phyloP scores from a whole-genome alignment of 2,113 vertebrate genomes.

The Hoplias malabaricus region DNA sequence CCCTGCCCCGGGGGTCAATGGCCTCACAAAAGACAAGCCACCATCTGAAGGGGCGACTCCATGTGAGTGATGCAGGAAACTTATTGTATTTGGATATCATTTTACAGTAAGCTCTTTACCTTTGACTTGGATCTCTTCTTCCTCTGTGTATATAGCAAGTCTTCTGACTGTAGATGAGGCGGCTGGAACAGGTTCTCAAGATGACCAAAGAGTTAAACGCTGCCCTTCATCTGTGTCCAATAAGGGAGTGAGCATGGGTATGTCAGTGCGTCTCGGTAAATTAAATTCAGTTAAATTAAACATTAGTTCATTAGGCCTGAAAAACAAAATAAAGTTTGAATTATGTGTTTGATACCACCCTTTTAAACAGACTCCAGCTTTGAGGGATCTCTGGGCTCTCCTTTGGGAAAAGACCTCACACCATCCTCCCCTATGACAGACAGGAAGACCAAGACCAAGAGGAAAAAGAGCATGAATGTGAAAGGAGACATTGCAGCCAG shows the following conservation, averaged over 20 bases:
- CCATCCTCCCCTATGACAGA: constrained; percentile 85
- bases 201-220: constrained; percentile 75
- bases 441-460: constrained; percentile 89
- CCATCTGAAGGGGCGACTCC: constrained; percentile 61
- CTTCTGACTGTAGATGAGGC: constrained; percentile 80
- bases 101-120: not conserved
- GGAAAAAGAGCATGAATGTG: constrained; percentile 90
- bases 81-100: not conserved
- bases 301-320: not conserved
- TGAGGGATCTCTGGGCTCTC: constrained; percentile 72
- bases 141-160: constrained; percentile 52
- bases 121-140: constrained; percentile 68
- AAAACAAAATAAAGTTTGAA: too few species aligned
- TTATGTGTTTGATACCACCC: too few species aligned
- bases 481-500: constrained; percentile 85
- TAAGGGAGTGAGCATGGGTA: constrained; percentile 76
- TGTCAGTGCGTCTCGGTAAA: constrained; percentile 31
- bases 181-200: constrained; percentile 54
- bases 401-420: constrained; percentile 75
- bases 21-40: constrained; percentile 79
- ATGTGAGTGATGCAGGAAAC: constrained; percentile 54
- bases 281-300: not conserved
- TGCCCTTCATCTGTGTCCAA: constrained; percentile 73
- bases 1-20: constrained; percentile 81
- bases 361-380: constrained; percentile 67